Base-by-base conservation (phyloP, 2,797 vertebrate genomes). In the Chelon auratus region DNA sequence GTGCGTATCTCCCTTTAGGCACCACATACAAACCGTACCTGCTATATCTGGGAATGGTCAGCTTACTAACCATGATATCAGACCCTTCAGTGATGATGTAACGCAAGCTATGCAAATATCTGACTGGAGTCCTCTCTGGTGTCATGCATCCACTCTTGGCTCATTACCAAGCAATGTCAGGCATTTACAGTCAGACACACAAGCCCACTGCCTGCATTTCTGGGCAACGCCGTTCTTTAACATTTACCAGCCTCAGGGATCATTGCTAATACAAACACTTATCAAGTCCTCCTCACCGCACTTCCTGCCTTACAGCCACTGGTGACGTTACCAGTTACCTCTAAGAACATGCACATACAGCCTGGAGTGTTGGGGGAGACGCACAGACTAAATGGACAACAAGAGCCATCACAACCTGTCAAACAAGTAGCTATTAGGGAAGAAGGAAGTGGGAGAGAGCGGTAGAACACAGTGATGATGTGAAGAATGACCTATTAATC, bases 401-500 rank as follows among this genome's bases (percentile, higher is more conserved):
- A 68, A 68, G 53, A 83, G 56, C 63, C 72, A 40, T 73, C 53
- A 72, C 68, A 84, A 89, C 89, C 78, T 87, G 90, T 88, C 83
- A 88, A 78, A 86, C 87, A 75, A 80, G 86, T 69, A 50, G 51
- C 82, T 68, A 22, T 78, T 52, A 58, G 58, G 47, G 37, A 72
- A 82, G 63, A 39, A 71, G 60, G 72, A 74, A 88, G 77, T 63
- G 33, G 61, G 77, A 83, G 77, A 80, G 66, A 82, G 83, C 76
- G 75, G 81, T 73, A 81, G 82, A 91, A 57, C 76, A 77, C 43
- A 60, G 77, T 68, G 83, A 81, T 42, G 73, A 81, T 59, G 77
- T 81, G 83, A 87, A 89, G 90, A 90, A 91, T 91, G 88, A 89
- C 84, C 89, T 91, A 94, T 94, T 93, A 95, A 95, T 95, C 93